Conservation (phyloP, 92 coral and sea anemone species). For the Palythoa heliodiscus region DNA sequence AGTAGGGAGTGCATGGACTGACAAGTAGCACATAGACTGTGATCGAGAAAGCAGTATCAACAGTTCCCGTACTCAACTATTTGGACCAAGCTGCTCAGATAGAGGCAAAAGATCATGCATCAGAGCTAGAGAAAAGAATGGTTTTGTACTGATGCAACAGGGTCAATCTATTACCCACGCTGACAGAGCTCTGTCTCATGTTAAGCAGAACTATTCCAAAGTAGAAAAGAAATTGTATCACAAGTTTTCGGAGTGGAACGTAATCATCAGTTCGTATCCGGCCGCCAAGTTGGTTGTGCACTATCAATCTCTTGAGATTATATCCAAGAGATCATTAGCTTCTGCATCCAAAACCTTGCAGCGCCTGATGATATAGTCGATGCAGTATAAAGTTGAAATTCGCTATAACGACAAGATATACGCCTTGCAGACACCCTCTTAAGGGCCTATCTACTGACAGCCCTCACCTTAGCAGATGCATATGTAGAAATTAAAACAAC, state of each 20-base stretch:
- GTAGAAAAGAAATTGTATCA: slow-evolving; percentile 48
- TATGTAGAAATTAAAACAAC: slow-evolving; percentile 34
- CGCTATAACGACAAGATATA: slow-evolving; percentile 51
- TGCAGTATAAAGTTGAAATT: slow-evolving; percentile 50
- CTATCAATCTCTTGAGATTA: slow-evolving; percentile 58
- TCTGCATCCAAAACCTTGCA: slow-evolving; percentile 60
- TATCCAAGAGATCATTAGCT: slow-evolving; percentile 51
- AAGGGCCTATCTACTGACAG: slow-evolving; percentile 41
- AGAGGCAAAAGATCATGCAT: slow-evolving; percentile 47
- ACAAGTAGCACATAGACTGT: slow-evolving; percentile 46
- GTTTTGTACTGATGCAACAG: slow-evolving; percentile 42
- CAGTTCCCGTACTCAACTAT: slow-evolving; percentile 63
- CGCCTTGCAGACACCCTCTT: slow-evolving; percentile 51
- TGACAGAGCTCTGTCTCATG: slow-evolving; percentile 40
- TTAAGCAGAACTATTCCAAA: slow-evolving; percentile 45
- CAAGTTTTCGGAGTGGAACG: slow-evolving; percentile 54
- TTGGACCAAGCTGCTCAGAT: slow-evolving; percentile 40
- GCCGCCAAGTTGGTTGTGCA: slow-evolving; percentile 48
- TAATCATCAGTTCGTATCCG: slow-evolving; percentile 54
- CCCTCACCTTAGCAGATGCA: slow-evolving; percentile 44
- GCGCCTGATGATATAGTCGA: slow-evolving; percentile 45
- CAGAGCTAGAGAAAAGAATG: slow-evolving; percentile 15
- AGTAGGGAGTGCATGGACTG: slow-evolving; percentile 34
- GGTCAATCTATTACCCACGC: slow-evolving; percentile 43
- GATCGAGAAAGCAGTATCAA: slow-evolving; percentile 51